Conservation (phyloP, 2,113 vertebrate species). For the Vireo altiloquus region DNA sequence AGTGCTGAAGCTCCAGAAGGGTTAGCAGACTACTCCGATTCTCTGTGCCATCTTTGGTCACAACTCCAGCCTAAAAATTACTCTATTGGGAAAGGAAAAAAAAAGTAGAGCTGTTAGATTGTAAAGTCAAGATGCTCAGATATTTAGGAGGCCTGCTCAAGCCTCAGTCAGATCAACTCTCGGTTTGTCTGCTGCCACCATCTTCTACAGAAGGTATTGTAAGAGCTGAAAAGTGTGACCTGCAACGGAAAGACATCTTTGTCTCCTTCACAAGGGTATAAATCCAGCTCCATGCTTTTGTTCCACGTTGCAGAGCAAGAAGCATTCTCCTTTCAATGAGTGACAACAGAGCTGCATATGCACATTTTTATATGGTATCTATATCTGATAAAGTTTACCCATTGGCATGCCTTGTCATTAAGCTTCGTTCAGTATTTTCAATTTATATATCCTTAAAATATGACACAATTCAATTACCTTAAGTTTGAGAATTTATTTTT, state of each 20-base stretch:
- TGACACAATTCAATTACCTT: background rate
- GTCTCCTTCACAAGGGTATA: background rate
- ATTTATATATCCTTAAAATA: background rate
- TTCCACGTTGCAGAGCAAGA: background rate
- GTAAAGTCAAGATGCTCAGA: background rate
- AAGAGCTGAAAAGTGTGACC: background rate
- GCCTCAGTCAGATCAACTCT: background rate
- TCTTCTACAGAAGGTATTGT: background rate
- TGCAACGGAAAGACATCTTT: background rate
- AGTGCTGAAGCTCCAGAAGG: accelerated
- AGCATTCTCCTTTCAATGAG: accelerated
- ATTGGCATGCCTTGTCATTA: background rate
- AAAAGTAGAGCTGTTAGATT: background rate
- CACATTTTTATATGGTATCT: background rate
- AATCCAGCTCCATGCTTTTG: background rate
- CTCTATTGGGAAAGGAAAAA: background rate
- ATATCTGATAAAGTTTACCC: background rate
- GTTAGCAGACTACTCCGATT: background rate
- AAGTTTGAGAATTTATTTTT: background rate
- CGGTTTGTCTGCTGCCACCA: background rate
- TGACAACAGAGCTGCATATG: background rate
- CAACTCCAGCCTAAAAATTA: background rate
- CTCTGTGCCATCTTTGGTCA: background rate
- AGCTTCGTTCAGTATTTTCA: background rate
- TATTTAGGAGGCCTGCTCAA: background rate